A percentile compares a stretch with the other conserved stretches of the same genome.
These are phyloP conservation scores for Poeciliopsis turneri DNA, from an alignment of 2,797 vertebrate species.

Conservation along the genomic window DNA sequence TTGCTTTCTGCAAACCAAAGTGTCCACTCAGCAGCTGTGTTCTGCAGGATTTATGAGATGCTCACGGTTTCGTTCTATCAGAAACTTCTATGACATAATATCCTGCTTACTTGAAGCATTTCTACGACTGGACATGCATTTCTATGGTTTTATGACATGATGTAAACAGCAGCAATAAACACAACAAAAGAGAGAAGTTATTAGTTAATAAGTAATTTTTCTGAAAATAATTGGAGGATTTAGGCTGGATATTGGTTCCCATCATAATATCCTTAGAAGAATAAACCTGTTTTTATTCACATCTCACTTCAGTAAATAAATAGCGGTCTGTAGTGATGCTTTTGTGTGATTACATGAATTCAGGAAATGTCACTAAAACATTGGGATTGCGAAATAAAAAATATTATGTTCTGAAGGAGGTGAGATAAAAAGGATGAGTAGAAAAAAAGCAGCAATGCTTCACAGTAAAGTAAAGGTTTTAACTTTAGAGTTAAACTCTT, in stretches of 20 bases:
- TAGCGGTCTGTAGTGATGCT: no score
- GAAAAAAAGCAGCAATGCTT: no score
- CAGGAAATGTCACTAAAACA: no score
- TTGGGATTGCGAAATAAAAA: no score
- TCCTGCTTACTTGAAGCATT: background rate
- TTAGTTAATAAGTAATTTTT: background rate
- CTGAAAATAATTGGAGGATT: background rate
- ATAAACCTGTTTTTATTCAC: no score
- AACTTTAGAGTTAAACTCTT: no score
- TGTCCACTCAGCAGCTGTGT: conserved; percentile 4
- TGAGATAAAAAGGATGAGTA: no score
- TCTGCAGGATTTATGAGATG: background rate
- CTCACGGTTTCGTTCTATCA: background rate
- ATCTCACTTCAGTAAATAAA: no score
- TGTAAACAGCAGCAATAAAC: background rate
- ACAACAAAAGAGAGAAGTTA: background rate
- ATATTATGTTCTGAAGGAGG: no score
- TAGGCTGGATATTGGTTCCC: background rate
- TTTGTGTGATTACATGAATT: no score
- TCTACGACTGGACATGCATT: background rate
- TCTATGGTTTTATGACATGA: background rate
- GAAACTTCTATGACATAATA: background rate
- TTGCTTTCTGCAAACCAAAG: conserved; percentile 1
- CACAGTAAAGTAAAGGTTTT: no score
- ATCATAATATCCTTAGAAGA: background rate